These are phyloP conservation scores for Hydractinia symbiolongicarpus DNA, from an alignment of 30 jellyfish, hydroid and myxozoan genomes.

Conservation along the genomic window DNA sequence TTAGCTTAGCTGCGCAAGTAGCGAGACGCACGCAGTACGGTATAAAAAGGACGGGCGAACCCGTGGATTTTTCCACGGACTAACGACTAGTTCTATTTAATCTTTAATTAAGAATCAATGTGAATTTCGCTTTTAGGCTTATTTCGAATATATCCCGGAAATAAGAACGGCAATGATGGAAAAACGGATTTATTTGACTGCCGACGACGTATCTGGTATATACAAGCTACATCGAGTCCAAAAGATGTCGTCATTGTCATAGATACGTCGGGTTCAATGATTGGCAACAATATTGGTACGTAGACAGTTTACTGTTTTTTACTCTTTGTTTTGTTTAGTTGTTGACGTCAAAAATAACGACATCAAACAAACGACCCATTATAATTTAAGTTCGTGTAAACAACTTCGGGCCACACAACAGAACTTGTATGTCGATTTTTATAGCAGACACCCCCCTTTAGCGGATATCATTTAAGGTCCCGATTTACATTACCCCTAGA, in stretches of 20 bases:
- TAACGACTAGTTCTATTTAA: too few relatives aligned
- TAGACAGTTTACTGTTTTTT: background rate
- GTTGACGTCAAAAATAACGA: background rate
- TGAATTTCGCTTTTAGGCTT: constrained; percentile 31
- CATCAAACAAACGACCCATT: background rate
- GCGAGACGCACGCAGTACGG: too few relatives aligned
- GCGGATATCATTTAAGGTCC: too few relatives aligned
- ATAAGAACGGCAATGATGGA: constrained; percentile 2
- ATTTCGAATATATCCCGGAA: constrained; percentile 75
- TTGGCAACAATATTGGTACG: constrained; percentile 70
- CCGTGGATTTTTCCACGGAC: too few relatives aligned
- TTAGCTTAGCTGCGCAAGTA: too few relatives aligned
- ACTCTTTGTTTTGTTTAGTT: background rate
- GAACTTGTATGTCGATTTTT: too few relatives aligned
- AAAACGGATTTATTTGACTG: constrained; percentile 48
- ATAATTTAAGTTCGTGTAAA: background rate
- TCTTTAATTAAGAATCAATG: background rate
- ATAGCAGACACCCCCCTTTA: too few relatives aligned
- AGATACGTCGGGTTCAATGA: constrained; percentile 89
- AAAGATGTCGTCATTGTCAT: constrained; percentile 69
- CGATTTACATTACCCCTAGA: too few relatives aligned
- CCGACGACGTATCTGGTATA: constrained; percentile 57
- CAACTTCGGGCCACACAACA: too few relatives aligned
- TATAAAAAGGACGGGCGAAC: too few relatives aligned
- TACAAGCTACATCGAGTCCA: constrained; percentile 70